phyloP scores from a whole-genome alignment of 1,140 invertebrate species.

The Amyelois transitella region DNA sequence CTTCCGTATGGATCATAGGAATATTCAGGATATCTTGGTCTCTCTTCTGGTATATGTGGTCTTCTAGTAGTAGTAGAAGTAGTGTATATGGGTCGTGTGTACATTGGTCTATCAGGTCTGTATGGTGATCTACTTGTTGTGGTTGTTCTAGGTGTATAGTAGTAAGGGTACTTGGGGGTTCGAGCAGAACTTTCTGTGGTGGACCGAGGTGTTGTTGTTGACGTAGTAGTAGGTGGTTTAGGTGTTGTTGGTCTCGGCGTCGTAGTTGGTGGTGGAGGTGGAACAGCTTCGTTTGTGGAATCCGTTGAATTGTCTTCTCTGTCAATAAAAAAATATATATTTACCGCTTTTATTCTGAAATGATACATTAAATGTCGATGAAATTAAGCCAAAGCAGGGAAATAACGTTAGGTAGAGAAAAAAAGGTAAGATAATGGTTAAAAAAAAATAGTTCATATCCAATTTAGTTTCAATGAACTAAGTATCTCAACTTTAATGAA shows the following conservation, averaged over 20 bases:
- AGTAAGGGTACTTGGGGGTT: neutral
- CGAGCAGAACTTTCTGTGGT: slow-evolving; percentile 16
- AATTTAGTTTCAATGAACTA: too few relatives aligned
- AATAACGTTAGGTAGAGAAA: too few relatives aligned
- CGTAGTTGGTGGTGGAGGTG: slow-evolving; percentile 8
- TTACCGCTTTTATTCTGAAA: too few relatives aligned
- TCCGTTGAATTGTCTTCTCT: slow-evolving; percentile 34
- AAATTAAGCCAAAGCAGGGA: too few relatives aligned
- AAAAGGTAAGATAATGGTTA: too few relatives aligned
- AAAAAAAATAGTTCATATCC: too few relatives aligned
- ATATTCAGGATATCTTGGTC: slow-evolving; percentile 4
- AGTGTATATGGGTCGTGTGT: slow-evolving; percentile 5
- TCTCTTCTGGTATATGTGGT: slow-evolving; percentile 9
- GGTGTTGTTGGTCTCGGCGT: slow-evolving; percentile 19
- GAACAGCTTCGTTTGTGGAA: neutral
- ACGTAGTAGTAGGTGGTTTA: slow-evolving; percentile 16
- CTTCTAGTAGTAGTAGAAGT: slow-evolving; percentile 9
- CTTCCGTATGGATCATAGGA: slow-evolving; percentile 1
- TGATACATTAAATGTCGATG: too few relatives aligned
- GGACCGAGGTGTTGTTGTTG: slow-evolving; percentile 17
- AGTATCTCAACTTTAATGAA: too few relatives aligned
- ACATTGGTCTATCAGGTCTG: slow-evolving; percentile 10
- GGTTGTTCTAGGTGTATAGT: slow-evolving; percentile 1
- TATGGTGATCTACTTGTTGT: slow-evolving; percentile 11
- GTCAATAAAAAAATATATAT: too few relatives aligned